phyloP scores from a whole-genome alignment of 2,888 invertebrate genomes.

The Troides oblongomaculatus region DNA sequence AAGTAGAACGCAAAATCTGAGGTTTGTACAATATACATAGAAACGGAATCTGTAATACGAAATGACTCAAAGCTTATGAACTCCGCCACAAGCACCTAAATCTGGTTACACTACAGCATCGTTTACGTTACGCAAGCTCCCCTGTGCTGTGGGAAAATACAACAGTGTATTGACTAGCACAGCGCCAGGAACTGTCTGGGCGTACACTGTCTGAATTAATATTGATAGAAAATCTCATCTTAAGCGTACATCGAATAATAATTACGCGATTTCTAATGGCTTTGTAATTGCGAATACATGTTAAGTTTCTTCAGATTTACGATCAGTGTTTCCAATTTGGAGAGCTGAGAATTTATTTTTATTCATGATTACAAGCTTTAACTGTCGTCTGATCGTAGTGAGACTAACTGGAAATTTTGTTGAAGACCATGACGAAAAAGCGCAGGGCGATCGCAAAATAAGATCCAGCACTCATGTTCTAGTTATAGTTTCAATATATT shows the following conservation, averaged over 20 bases:
- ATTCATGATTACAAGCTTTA: not conserved
- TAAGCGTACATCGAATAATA: conserved; percentile 5
- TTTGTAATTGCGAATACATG: not conserved
- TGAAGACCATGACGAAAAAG: no score
- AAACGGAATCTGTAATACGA: not conserved
- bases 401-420: not conserved
- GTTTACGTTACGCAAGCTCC: conserved; percentile 16
- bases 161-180: not conserved
- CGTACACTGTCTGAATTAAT: conserved; percentile 6
- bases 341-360: not conserved
- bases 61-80: not conserved
- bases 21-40: no score
- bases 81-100: conserved; percentile 13
- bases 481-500: no score
- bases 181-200: not conserved
- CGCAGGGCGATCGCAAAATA: no score
- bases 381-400: not conserved
- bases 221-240: conserved; percentile 18
- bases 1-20: not conserved
- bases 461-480: no score
- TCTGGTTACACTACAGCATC: conserved; percentile 15
- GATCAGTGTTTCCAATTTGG: not conserved
- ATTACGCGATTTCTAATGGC: conserved; percentile 15
- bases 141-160: conserved; percentile 21
- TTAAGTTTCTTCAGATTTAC: not conserved